These are phyloP conservation scores for Batillaria attramentaria DNA, from an alignment of 1,140 invertebrate species.

Conservation along the genomic window DNA sequence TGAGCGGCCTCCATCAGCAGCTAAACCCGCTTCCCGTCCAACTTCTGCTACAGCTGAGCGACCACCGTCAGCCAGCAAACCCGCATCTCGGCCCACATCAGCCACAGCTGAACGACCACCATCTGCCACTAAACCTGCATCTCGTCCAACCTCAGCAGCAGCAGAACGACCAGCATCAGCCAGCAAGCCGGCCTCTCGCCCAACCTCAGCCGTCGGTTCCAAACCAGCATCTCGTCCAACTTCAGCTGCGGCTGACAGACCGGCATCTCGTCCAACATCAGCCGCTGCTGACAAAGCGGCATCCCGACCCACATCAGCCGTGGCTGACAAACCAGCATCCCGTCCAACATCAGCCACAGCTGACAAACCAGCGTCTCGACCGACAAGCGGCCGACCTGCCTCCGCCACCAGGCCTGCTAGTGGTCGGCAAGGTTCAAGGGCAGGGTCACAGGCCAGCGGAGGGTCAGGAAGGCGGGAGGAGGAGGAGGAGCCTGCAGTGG, in stretches of 20 bases:
- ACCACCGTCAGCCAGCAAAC: constrained; percentile 3
- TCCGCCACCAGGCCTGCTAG: background rate
- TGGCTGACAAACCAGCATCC: background rate
- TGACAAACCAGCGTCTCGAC: background rate
- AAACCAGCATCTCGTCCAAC: background rate
- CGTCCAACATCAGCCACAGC: background rate
- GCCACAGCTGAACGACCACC: background rate
- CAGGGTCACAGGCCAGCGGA: constrained; percentile 10
- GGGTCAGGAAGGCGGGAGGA: constrained; percentile 11
- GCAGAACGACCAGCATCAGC: constrained; percentile 47
- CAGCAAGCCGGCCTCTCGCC: constrained; percentile 21
- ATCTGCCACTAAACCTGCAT: constrained; percentile 5
- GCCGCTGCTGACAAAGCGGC: too few relatives aligned
- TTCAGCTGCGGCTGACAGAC: background rate
- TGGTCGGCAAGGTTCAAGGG: constrained; percentile 9
- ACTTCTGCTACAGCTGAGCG: constrained; percentile 27
- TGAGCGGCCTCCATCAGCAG: constrained; percentile 38
- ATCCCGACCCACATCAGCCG: background rate
- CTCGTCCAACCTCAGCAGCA: constrained; percentile 36
- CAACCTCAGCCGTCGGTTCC: too few relatives aligned
- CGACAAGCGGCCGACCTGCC: constrained; percentile 8
- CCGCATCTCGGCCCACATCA: background rate
- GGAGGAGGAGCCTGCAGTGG: background rate
- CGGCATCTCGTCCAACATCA: background rate
- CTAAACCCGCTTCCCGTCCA: constrained; percentile 21